These are phyloP conservation scores for Noctua pronuba DNA, from an alignment of 2,888 invertebrate species.

Conservation along the genomic window DNA sequence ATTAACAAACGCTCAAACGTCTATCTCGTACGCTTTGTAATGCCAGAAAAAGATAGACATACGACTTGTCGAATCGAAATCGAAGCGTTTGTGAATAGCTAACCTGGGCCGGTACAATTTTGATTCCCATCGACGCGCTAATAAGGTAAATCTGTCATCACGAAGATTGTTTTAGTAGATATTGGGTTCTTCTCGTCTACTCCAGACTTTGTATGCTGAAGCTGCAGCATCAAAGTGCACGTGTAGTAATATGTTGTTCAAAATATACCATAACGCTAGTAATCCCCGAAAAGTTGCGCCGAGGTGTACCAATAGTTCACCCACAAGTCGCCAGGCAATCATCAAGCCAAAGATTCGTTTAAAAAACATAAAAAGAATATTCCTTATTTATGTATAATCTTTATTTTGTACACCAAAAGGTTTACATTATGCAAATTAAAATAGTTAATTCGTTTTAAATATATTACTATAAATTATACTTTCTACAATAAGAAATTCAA, in stretches of 20 bases:
- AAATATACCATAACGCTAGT: neutral
- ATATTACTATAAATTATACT: slow-evolving; percentile 48
- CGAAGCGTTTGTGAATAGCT: too few relatives aligned
- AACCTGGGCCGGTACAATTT: too few relatives aligned
- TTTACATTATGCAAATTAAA: slow-evolving; percentile 43
- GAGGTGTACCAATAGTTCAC: neutral
- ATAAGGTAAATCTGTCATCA: too few relatives aligned
- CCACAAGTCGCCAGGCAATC: neutral
- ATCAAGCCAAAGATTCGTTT: neutral
- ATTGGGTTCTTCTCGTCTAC: too few relatives aligned
- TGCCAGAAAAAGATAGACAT: too few relatives aligned
- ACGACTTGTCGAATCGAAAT: too few relatives aligned
- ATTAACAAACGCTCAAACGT: too few relatives aligned
- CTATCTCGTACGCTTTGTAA: too few relatives aligned
- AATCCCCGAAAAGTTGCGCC: neutral
- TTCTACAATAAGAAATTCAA: slow-evolving; percentile 7
- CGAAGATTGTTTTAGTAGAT: too few relatives aligned
- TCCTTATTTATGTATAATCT: slow-evolving; percentile 29
- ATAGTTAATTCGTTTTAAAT: slow-evolving; percentile 33
- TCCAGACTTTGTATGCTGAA: neutral
- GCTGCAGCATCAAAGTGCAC: too few relatives aligned
- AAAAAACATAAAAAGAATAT: neutral
- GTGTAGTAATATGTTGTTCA: neutral
- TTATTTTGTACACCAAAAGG: slow-evolving; percentile 49
- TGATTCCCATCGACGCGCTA: too few relatives aligned